Evolutionary conservation across 2,888 invertebrate genomes (phyloP), one percentile per base, ranked within the genome.

Genomic region (Meteorus cinctellus): DNA sequence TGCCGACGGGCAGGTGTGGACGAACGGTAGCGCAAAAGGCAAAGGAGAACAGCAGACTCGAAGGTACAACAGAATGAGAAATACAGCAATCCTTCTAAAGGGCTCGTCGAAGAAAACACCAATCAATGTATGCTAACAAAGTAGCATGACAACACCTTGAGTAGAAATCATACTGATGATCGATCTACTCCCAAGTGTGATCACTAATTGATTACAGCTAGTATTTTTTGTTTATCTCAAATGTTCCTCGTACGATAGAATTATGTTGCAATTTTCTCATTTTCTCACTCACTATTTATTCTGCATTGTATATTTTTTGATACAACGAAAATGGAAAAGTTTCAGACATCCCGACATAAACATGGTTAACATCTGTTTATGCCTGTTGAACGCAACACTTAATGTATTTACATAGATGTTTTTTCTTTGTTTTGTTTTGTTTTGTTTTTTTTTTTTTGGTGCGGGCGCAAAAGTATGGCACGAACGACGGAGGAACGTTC

Each of bases 1-100:
- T 68, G 74, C 74, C 68, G 51, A 74, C 24, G 74, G 19, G 74
- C 74, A 74, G 74, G 74, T 74, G 74, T 48, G 62, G 45, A 62
- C 60, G 68, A 74, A 74, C 68, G 62, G 68, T 68, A 74, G 74
- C 73, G 60, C 27, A 59, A 59, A 60, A 59, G 36, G 36, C 51
- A 59, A 65, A 66, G 59, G 66, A 51, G 51, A 41, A 59, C 19
- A 24, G 55, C 6, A 59, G 67, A 67, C 48, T 48, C 36, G 60
- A 67, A 62, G 48, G 63, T 10, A 72, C 29, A 72, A 34, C 24
- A 74, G 68, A 41, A 60, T 68, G 59, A 41, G 19, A 16, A 65
- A 65, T 36, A 4, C 41, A 8, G 36, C 65, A 41, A 65, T 36
- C 65, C n/a, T 24, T 0, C 3, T 34, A 1, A 65, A 41, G 12